Percentiles rank a stretch among this genome's conserved stretches.
Conservation (phyloP, 2,797 vertebrate genomes). For the Tarsius wallacei region DNA sequence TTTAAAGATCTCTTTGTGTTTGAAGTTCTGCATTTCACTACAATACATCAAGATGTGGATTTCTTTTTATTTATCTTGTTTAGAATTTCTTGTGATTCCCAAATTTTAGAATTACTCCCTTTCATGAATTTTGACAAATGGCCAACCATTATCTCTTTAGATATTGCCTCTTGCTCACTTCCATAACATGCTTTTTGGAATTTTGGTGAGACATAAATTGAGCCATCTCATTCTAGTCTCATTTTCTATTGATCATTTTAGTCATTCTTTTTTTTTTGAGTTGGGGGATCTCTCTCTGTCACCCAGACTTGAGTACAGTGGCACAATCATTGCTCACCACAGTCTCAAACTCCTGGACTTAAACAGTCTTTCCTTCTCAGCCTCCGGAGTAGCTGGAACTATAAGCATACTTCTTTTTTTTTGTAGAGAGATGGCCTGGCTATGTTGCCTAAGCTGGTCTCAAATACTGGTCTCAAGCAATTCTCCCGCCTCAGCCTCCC, state of each 20-base stretch:
- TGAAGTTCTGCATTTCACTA: conserved; percentile 20
- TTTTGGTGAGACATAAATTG: background rate
- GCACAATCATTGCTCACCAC: no score
- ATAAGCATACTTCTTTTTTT: no score
- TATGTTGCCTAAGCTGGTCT: no score
- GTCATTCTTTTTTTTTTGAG: no score
- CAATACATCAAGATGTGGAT: background rate
- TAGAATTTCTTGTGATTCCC: background rate
- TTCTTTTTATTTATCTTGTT: conserved; percentile 11
- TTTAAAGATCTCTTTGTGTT: conserved; percentile 24
- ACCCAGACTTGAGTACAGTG: no score
- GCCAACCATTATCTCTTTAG: background rate
- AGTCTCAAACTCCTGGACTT: no score
- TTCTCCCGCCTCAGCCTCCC: no score
- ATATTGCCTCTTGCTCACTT: background rate
- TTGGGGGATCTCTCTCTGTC: no score
- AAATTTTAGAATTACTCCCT: conserved; percentile 2
- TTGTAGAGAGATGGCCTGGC: no score
- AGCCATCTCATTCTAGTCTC: background rate
- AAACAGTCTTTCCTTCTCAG: no score
- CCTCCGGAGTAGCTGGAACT: no score
- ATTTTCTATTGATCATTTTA: background rate
- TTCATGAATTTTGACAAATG: conserved; percentile 18
- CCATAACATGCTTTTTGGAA: background rate
- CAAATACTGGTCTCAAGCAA: no score